Evolutionary conservation across 1,140 invertebrate species (phyloP).

Genomic region (Formica selysi): DNA sequence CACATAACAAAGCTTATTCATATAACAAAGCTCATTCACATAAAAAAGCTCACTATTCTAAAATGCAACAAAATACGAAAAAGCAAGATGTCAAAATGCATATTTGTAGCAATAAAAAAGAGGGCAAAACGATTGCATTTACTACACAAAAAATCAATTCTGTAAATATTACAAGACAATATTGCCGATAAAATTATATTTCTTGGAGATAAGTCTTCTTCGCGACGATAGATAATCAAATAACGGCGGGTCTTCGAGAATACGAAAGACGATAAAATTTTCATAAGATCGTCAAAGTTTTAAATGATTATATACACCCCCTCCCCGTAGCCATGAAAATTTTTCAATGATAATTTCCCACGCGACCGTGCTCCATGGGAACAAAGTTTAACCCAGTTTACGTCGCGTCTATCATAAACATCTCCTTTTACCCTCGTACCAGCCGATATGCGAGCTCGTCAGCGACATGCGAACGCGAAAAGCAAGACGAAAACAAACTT

Average conservation of each 20-base stretch:
- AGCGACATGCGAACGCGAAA: not conserved
- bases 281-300: not conserved
- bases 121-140: not conserved
- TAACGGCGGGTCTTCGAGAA: not conserved
- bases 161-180: not conserved
- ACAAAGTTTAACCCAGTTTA: slow-evolving; percentile 36
- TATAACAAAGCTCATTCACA: not conserved
- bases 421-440: slow-evolving; percentile 28
- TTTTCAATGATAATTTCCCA: slow-evolving; percentile 32
- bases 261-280: slow-evolving; percentile 20
- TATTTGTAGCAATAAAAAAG: slow-evolving; percentile 11
- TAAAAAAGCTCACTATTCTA: not conserved
- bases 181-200: not conserved
- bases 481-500: slow-evolving; percentile 45
- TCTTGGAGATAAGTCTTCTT: not conserved
- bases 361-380: not conserved
- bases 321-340: slow-evolving; percentile 1
- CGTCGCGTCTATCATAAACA: slow-evolving; percentile 1
- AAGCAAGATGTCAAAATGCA: not conserved
- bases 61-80: slow-evolving; percentile 1
- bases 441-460: slow-evolving; percentile 25
- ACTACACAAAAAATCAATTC: not conserved
- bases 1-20: not conserved
- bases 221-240: not conserved
- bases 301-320: not conserved